phyloP scores from a whole-genome alignment of 2,113 vertebrate species.

The Paralichthys olivaceus region DNA sequence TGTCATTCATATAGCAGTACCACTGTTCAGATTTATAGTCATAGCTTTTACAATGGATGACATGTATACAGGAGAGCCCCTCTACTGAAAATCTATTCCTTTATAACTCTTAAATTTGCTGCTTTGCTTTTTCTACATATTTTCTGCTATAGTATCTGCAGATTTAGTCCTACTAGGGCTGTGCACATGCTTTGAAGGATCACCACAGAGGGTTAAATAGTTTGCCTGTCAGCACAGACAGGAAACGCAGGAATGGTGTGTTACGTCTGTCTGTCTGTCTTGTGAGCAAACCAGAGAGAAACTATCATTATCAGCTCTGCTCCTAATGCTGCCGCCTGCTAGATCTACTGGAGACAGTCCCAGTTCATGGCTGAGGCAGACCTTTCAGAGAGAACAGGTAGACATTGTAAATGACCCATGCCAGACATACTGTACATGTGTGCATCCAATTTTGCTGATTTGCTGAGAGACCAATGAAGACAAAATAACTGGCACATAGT shows the following conservation, averaged over 20 bases:
- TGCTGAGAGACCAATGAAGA: constrained; percentile 44
- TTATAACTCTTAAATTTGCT: not conserved
- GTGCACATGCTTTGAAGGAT: constrained; percentile 52
- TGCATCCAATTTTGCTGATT: constrained; percentile 33
- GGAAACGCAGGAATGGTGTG: constrained; percentile 81
- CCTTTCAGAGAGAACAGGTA: constrained; percentile 9
- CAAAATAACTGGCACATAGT: constrained; percentile 44
- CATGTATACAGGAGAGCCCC: not conserved
- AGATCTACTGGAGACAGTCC: constrained; percentile 74
- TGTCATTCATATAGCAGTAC: not conserved
- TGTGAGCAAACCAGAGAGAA: constrained; percentile 71
- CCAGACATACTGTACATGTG: constrained; percentile 10
- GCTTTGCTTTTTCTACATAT: not conserved
- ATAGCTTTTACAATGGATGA: too few species aligned
- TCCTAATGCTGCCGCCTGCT: constrained; percentile 63
- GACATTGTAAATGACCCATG: constrained; percentile 26
- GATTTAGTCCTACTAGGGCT: not conserved
- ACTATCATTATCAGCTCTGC: constrained; percentile 77
- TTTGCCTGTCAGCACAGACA: constrained; percentile 78
- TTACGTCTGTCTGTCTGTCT: constrained; percentile 81
- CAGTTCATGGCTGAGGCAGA: constrained; percentile 61
- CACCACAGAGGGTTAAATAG: constrained; percentile 80
- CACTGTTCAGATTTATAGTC: not conserved
- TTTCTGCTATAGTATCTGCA: not conserved
- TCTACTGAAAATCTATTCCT: not conserved